Evolutionary conservation across 2,797 vertebrate species (phyloP).

Genomic region (Mus minutoides): DNA sequence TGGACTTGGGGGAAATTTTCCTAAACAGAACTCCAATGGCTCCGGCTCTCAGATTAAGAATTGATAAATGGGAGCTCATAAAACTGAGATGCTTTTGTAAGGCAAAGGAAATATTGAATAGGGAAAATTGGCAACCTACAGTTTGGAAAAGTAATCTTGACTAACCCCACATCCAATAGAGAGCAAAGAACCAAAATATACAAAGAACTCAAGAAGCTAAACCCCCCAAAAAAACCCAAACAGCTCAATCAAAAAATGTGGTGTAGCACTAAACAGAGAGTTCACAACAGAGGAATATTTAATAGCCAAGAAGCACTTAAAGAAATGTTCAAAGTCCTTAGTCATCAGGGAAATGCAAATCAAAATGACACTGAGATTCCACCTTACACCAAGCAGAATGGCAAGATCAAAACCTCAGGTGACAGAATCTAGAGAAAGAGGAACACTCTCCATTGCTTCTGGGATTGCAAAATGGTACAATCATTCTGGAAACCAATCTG

Average conservation of each 20-base stretch:
- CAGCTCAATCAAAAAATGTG: too few relatives aligned
- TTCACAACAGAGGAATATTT: neutral
- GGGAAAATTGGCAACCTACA: neutral
- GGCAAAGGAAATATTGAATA: neutral
- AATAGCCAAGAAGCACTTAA: neutral
- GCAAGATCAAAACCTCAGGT: neutral
- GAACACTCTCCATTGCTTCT: neutral
- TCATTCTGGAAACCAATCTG: neutral
- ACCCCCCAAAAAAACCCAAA: neutral
- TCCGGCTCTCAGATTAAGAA: neutral
- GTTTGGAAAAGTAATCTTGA: neutral
- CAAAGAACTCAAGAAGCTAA: neutral
- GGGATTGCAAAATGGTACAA: neutral
- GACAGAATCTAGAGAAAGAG: neutral
- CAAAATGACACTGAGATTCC: neutral
- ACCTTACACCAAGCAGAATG: neutral
- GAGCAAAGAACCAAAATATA: neutral
- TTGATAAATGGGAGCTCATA: neutral
- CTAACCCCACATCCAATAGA: neutral
- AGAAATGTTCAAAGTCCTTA: neutral
- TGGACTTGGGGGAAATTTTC: neutral
- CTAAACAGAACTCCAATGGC: neutral
- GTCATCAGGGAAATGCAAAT: neutral
- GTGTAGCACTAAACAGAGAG: neutral
- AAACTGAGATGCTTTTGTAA: neutral